phyloP scores from a whole-genome alignment of 2,888 invertebrate species.

The Noctua pronuba region DNA sequence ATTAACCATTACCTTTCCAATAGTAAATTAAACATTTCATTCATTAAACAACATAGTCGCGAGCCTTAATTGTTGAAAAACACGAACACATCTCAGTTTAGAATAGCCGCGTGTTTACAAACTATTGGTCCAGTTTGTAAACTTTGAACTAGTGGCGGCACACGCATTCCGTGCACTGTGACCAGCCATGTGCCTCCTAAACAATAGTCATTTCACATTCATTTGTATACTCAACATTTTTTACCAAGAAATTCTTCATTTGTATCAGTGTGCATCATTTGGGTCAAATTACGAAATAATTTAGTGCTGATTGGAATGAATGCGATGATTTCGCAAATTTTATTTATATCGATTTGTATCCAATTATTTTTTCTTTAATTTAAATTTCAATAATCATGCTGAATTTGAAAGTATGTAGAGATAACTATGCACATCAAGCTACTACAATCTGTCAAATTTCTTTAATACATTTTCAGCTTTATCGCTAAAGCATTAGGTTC shows the following conservation, averaged over 20 bases:
- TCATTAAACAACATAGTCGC: slow-evolving; percentile 42
- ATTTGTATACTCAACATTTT: slow-evolving; percentile 31
- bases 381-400: neutral
- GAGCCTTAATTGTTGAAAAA: slow-evolving; percentile 74
- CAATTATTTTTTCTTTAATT: neutral
- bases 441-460: no score
- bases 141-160: slow-evolving; percentile 66
- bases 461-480: no score
- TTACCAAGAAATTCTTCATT: slow-evolving; percentile 31
- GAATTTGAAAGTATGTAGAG: neutral
- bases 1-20: slow-evolving; percentile 6
- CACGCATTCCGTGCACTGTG: slow-evolving; percentile 64
- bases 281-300: slow-evolving; percentile 40
- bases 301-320: slow-evolving; percentile 36
- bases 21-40: slow-evolving; percentile 32
- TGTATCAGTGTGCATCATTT: slow-evolving; percentile 36
- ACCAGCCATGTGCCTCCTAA: slow-evolving; percentile 60
- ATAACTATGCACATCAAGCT: neutral
- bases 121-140: slow-evolving; percentile 77
- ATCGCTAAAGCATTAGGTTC: no score
- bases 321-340: slow-evolving; percentile 28
- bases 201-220: slow-evolving; percentile 38
- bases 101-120: slow-evolving; percentile 78
- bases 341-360: neutral
- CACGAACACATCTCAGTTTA: slow-evolving; percentile 77